Evolutionary conservation across 2,888 invertebrate species (phyloP), one percentile per base, ranked within the genome.

Genomic region (Acrobasis repandana): DNA sequence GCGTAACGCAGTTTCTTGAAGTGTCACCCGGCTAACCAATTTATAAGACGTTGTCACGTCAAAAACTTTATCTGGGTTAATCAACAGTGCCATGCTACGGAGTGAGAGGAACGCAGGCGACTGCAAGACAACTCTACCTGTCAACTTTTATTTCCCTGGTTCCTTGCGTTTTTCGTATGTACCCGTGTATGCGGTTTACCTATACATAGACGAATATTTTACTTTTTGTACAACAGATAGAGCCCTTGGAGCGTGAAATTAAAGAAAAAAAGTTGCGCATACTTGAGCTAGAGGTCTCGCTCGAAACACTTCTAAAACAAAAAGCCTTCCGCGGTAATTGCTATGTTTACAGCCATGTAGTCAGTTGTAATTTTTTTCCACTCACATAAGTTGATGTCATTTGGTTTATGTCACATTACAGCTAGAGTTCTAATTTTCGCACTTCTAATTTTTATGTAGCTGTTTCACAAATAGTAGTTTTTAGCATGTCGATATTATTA

Each of bases 161-260:
- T 28, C 28, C n/a, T n/a, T n/a, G n/a, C n/a, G n/a, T n/a, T n/a
- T n/a, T n/a, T n/a, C n/a, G n/a, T n/a, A n/a, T n/a, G n/a, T n/a
- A n/a, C n/a, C n/a, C n/a, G n/a, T n/a, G 4, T 28, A 28, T 28
- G 28, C 8, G 28, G 28, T 28, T 28, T 28, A 28, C 28, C 6
- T 28, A 28, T 5, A 28, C 28, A 58, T 51, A 9, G 14, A 43
- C 11, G 38, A 34, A 54, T 38, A 33, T 57, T 57, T 33, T 59
- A n/a, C 8, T 10, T 51, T 60, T 46, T 38, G 51, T 14, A 66
- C 38, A 54, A 54, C 94, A 95, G 89, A 97, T 98, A 75, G 97
- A 97, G 77, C 98, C 98, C 0, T 94, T 96, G 69, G 97, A 98
- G 77, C 94, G 95, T 66, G 96, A 96, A 75, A 97, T 98, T 70